These are phyloP conservation scores for Pomacea canaliculata DNA, from an alignment of 2,888 invertebrate species.

Conservation along the genomic window DNA sequence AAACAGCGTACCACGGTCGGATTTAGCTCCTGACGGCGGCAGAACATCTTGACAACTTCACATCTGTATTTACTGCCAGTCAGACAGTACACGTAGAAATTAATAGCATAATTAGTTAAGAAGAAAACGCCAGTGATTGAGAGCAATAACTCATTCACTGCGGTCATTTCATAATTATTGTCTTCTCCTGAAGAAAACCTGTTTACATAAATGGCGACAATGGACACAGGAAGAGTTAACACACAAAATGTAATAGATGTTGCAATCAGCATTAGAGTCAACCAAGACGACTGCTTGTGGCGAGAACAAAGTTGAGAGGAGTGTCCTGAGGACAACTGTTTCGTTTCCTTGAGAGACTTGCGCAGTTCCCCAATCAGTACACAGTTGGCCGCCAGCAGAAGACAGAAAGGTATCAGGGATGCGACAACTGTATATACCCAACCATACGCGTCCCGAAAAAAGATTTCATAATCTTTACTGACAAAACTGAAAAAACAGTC, in stretches of 20 bases:
- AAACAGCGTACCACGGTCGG: too few species aligned
- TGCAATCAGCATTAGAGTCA: slow-evolving; percentile 3
- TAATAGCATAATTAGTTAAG: slow-evolving; percentile 2
- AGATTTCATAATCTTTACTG: slow-evolving; percentile 1
- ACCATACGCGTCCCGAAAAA: slow-evolving; percentile 1
- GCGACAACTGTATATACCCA: neutral
- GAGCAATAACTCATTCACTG: neutral
- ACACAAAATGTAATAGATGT: slow-evolving; percentile 11
- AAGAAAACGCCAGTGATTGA: slow-evolving; percentile 1
- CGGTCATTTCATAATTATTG: neutral
- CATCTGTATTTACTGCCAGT: slow-evolving; percentile 10
- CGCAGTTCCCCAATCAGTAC: slow-evolving; percentile 3
- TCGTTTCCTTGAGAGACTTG: slow-evolving; percentile 1
- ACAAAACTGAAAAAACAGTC: neutral
- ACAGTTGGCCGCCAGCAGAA: slow-evolving; percentile 6
- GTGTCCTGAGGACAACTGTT: neutral
- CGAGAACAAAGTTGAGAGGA: neutral
- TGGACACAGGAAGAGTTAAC: neutral
- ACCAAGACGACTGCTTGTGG: neutral
- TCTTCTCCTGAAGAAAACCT: neutral
- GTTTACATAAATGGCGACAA: neutral
- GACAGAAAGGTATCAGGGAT: slow-evolving; percentile 6
- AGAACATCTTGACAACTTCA: neutral
- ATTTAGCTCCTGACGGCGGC: too few species aligned
- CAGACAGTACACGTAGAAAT: slow-evolving; percentile 14